A percentile compares a stretch with the other conserved stretches of the same genome.
These are phyloP conservation scores for Podabrus alpinus DNA, from an alignment of 2,888 invertebrate genomes.

Conservation along the genomic window DNA sequence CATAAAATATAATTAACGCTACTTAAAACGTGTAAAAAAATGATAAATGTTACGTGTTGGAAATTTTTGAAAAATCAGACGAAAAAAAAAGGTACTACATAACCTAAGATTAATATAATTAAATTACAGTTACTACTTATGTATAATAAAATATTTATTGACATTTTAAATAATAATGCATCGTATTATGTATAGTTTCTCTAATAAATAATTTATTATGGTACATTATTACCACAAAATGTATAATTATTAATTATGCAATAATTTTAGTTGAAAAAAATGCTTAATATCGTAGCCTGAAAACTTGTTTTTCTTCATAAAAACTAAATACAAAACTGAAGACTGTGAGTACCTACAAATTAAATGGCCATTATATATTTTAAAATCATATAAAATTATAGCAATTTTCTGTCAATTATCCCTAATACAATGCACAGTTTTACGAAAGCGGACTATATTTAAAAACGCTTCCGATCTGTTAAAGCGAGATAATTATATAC, in stretches of 20 bases:
- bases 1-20: neutral
- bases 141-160: neutral
- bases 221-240: neutral
- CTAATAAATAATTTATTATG: neutral
- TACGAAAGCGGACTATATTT: slow-evolving; percentile 17
- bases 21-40: neutral
- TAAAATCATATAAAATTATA: slow-evolving; percentile 49
- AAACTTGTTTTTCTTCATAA: slow-evolving; percentile 15
- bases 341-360: slow-evolving; percentile 40
- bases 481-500: slow-evolving; percentile 27
- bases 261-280: slow-evolving; percentile 22
- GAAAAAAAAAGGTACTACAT: neutral
- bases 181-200: neutral
- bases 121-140: neutral
- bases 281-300: slow-evolving; percentile 9
- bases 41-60: neutral
- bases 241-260: slow-evolving; percentile 27
- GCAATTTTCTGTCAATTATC: slow-evolving; percentile 47
- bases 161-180: neutral
- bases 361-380: slow-evolving; percentile 49
- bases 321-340: slow-evolving; percentile 31
- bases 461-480: slow-evolving; percentile 15
- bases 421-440: slow-evolving; percentile 31
- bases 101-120: neutral
- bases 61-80: neutral